phyloP scores from a whole-genome alignment of 2,797 vertebrate genomes.

The Rhodeus uyekii region DNA sequence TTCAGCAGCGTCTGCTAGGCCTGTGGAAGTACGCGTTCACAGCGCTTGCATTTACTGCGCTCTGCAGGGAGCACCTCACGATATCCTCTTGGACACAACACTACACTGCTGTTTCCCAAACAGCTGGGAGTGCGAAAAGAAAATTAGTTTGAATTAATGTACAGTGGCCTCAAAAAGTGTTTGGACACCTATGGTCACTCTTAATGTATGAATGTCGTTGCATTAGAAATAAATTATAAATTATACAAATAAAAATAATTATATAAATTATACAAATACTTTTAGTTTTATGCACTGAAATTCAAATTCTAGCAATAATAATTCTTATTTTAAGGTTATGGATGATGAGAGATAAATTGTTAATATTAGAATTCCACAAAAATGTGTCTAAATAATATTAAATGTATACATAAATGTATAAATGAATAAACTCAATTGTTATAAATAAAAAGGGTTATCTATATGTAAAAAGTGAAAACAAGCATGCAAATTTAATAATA shows the following conservation, averaged over 20 bases:
- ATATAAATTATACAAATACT: too few relatives aligned
- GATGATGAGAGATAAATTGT: neutral
- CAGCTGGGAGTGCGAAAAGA: neutral
- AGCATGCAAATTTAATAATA: neutral
- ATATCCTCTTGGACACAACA: conserved; percentile 34
- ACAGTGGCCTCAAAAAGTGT: neutral
- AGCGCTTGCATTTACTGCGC: conserved; percentile 35
- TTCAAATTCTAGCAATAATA: neutral
- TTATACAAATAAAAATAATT: too few relatives aligned
- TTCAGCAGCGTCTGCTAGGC: conserved; percentile 30
- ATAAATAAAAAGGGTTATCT: neutral
- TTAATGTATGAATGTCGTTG: neutral
- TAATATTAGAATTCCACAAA: neutral
- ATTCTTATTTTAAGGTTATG: neutral
- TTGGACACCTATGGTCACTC: neutral
- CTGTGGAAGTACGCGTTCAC: conserved; percentile 31
- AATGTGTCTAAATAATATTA: neutral
- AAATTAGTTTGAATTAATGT: conserved; percentile 4
- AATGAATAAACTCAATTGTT: too few relatives aligned
- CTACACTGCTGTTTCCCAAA: conserved; percentile 31
- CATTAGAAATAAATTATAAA: neutral
- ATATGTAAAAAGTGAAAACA: neutral
- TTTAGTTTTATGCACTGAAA: neutral
- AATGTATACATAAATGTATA: too few relatives aligned
- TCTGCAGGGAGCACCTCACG: conserved; percentile 34